Evolutionary conservation across 2,888 invertebrate species (phyloP).

Genomic region (Chorisops tibialis): DNA sequence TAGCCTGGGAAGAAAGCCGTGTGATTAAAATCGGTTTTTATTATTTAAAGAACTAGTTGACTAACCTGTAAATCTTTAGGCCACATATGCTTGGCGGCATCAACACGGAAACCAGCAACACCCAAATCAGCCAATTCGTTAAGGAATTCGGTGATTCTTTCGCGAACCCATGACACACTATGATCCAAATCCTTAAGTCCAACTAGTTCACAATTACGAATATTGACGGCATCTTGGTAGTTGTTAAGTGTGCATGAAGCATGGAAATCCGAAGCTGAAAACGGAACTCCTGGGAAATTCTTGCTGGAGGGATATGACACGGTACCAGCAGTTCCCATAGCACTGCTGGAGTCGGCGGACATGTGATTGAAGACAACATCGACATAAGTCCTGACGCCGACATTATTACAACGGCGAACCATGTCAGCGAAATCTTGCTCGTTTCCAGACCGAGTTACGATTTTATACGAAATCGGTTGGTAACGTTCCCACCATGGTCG

Average conservation of each 20-base stretch:
- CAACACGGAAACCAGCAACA: constrained; percentile 80
- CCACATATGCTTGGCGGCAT: constrained; percentile 76
- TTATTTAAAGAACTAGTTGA: background rate
- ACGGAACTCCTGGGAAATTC: constrained; percentile 65
- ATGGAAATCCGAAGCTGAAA: constrained; percentile 66
- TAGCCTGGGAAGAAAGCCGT: constrained; percentile 40
- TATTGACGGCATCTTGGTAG: constrained; percentile 63
- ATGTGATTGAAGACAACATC: constrained; percentile 88
- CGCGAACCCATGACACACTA: constrained; percentile 60
- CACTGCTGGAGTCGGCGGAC: constrained; percentile 54
- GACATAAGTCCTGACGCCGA: constrained; percentile 77
- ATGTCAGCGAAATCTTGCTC: constrained; percentile 70
- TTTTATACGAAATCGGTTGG: constrained; percentile 75
- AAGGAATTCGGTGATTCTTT: constrained; percentile 54
- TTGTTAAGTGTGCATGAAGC: constrained; percentile 61
- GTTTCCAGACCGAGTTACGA: constrained; percentile 73
- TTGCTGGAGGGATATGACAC: constrained; percentile 55
- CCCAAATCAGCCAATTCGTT: constrained; percentile 57
- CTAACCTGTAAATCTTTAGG: constrained; percentile 62
- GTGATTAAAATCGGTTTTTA: no score
- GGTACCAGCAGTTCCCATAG: constrained; percentile 63
- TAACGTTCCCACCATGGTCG: constrained; percentile 89
- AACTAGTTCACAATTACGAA: constrained; percentile 67
- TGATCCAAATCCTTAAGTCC: constrained; percentile 78
- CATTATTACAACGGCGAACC: constrained; percentile 75